phyloP scores from a whole-genome alignment of 2,797 vertebrate genomes.

The Lateolabrax maculatus region DNA sequence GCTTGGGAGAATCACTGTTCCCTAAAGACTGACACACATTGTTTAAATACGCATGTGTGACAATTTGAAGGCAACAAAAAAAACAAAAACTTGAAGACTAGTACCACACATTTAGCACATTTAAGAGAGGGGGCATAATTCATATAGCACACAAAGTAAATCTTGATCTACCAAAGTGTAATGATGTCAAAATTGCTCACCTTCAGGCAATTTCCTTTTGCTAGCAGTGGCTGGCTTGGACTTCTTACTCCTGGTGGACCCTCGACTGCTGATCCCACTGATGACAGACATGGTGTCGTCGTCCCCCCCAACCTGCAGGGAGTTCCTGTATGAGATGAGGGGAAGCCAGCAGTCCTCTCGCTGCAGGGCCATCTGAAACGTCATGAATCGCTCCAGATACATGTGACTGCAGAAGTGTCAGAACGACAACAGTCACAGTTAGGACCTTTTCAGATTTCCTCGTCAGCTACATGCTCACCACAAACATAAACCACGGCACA shows the following conservation, averaged over 20 bases:
- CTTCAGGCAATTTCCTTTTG: slow-evolving; percentile 97
- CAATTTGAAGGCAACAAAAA: neutral
- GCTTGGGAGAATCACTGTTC: neutral
- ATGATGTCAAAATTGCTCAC: slow-evolving; percentile 76
- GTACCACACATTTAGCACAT: neutral
- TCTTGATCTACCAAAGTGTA: neutral
- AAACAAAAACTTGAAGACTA: neutral
- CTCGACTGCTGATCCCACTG: slow-evolving; percentile 96
- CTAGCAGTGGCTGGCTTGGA: slow-evolving; percentile 89
- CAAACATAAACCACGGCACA: neutral
- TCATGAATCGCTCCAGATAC: slow-evolving; percentile 99
- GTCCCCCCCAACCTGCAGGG: slow-evolving; percentile 94
- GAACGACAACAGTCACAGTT: slow-evolving; percentile 26
- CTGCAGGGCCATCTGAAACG: slow-evolving; percentile 97
- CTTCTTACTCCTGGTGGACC: slow-evolving; percentile 95
- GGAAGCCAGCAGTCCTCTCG: slow-evolving; percentile 99
- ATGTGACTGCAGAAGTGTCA: slow-evolving; percentile 87
- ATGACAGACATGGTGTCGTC: slow-evolving; percentile 98
- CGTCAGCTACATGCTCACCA: neutral
- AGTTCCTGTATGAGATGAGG: slow-evolving; percentile 98
- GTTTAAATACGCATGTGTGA: neutral
- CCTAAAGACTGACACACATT: neutral
- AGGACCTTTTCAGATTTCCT: slow-evolving; percentile 4
- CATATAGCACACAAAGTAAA: neutral
- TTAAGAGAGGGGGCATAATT: neutral